Evolutionary conservation across 92 coral and sea anemone genomes (phyloP), one percentile per base, ranked within the genome.

Genomic region (Montipora capitata): DNA sequence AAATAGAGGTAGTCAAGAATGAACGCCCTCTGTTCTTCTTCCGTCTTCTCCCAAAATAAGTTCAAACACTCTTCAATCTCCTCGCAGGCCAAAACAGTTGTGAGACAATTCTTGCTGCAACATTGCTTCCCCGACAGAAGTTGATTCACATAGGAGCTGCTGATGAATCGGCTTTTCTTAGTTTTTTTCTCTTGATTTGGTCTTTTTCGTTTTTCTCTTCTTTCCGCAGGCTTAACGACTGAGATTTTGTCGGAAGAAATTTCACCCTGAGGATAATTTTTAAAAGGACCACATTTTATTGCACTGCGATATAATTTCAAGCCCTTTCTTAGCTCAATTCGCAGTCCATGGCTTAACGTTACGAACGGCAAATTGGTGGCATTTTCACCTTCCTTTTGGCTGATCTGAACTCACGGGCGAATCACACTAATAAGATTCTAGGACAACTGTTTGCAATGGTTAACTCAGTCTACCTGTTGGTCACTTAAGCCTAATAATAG

Each of bases 11-110:
- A 88, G 73, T 80, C 69, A 1, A 88, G 74, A 40, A 81, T 81
- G 74, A 80, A 88, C 2, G 58, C 87, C 43, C 92, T 64, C 75
- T 80, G 92, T 6, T 74, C 64, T 59, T 81, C 87, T 12, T 88
- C 87, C 38, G 78, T 40, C 52, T 48, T 81, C 12, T 12, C 61
- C 61, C 61, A 54, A 54, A 54, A 54, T 12, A 54, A 9, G 10
- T 12, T 54, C 0, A 54, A 12, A 12, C 61, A 54, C 10, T 54
- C 61, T 12, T 54, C 61, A 3, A 54, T 11, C 61, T 54, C 61
- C 14, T 54, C 61, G 61, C 61, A 54, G 10, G 61, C 15, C 61
- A 54, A 54, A 54, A 54, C 61, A 54, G 14, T 9, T 2, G 61
- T 9, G 10, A 54, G 61, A 12, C 61, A 54, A 6, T 54, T 54